Conservation (phyloP, 2,888 invertebrate genomes). For the Eledona agricola region DNA sequence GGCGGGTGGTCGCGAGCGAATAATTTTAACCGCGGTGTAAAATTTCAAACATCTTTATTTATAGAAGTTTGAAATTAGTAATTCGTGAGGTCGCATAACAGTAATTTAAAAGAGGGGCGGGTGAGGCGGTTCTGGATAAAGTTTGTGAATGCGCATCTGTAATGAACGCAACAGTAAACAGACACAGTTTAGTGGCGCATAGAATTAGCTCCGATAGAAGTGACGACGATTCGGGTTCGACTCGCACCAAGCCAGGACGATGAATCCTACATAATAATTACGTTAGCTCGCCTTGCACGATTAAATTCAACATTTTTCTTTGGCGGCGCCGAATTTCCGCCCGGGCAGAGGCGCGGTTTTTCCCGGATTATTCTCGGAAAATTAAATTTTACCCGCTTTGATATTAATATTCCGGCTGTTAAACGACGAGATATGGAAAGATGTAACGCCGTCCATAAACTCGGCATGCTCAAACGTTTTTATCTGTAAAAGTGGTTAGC, state of each 20-base stretch:
- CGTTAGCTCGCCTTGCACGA: no score
- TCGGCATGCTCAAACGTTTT: conserved; percentile 33
- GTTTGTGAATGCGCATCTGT: conserved; percentile 34
- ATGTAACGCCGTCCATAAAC: conserved; percentile 37
- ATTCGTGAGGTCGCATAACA: conserved; percentile 36
- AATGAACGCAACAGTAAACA: conserved; percentile 36
- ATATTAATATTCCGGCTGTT: conserved; percentile 40
- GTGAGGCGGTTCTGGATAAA: conserved; percentile 10
- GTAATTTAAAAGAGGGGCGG: conserved; percentile 30
- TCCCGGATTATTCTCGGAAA: no score
- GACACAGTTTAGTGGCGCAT: conserved; percentile 28
- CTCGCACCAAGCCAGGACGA: no score
- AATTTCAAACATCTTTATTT: conserved; percentile 38
- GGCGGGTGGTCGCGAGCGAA: background rate
- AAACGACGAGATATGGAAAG: conserved; percentile 38
- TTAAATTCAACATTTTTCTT: no score
- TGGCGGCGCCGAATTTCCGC: no score
- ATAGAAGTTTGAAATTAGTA: conserved; percentile 36
- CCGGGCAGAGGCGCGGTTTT: no score
- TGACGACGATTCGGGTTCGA: conserved; percentile 35
- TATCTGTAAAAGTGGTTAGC: conserved; percentile 39
- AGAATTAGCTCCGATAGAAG: conserved; percentile 24
- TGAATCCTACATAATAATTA: no score
- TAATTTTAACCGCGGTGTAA: conserved; percentile 29
- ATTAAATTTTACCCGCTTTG: conserved; percentile 34